Base-by-base conservation (phyloP, 2,113 vertebrate species). In the Charadrius vociferus region DNA sequence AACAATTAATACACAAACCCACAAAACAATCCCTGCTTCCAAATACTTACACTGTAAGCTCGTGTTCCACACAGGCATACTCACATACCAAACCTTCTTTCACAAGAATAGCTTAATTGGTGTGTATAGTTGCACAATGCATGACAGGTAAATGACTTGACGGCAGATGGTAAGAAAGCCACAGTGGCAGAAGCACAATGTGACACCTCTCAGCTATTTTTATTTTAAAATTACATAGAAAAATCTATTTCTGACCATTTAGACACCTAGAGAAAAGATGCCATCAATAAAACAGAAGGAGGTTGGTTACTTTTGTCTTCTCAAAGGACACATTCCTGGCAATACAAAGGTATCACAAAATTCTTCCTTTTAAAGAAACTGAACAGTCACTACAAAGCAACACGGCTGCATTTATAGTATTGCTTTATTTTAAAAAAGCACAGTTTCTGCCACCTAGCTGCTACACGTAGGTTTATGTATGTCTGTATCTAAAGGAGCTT, bases 361-460 rank as follows among this genome's bases (percentile, higher is more conserved):
- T 18, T 80, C 24, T 55, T 67, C 71, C 41, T 56, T 65, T 39
- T 45, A 37, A 92, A 89, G 59, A 71, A 91, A 70, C 24, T 5
- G 11, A 61, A 27, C 24, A 81, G 13, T 70, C 80, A 56, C 68
- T 63, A 78, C 75, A 90, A 81, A 81, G 56, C 26, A 71, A 77
- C 47, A 30, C 29, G 66, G 18, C 16, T 84, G 37, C 32, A 17
- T 65, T 83, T 71, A 55, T 2, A 84, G 23, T 14, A 83, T 20
- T 4, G 1, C n/a, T 74, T 83, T n/a, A 36, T 82, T 91, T 81
- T 21, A 10, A 90, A 81, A 93, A 95, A 47, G 78, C 32, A 75
- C 36, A 45, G 34, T 95, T 96, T 96, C 93, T 97, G 93, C 95
- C 96, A 96, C 78, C 93, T 93, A 90, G 90, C 95, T 97, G 96